Evolutionary conservation across 2,888 invertebrate genomes (phyloP), one percentile per base, ranked within the genome.

Genomic region (Myathropa florea): DNA sequence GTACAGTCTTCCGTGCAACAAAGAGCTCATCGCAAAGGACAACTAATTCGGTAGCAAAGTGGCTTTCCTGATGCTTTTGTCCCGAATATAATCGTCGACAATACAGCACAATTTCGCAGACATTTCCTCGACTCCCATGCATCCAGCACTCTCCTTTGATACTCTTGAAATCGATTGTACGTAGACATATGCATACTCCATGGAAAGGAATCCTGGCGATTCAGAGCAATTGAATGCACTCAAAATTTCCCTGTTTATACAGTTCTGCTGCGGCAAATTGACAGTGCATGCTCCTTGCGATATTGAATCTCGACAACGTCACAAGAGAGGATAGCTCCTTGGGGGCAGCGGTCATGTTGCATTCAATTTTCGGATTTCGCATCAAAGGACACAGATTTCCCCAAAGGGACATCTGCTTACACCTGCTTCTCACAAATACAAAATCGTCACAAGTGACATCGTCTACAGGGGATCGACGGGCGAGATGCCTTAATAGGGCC

Each of bases 341-440:
- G 18, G 46, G 39, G 46, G 46, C 4, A 18, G 18, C 46, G 18
- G 46, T 18, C 46, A 64, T 53, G 63, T 70, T 70, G 39, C 64
- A 65, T 82, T 77, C 77, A 61, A 36, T 77, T 77, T 30, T 4
- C 46, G 28, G 30, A 59, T 46, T 63, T 23, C 12, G 4, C 39
- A 6, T 64, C 59, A 36, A 71, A 61, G 36, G 23, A 65, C 46
- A 64, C 18, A 18, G 18, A n/a, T 46, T 46, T 46, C 18, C 46
- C 46, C 46, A 46, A 18, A 46, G 46, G 46, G 46, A 46, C 46
- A 46, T 18, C 46, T 46, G 46, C 46, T 46, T 18, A 18, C 18
- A 46, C 18, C 46, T 18, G 46, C 46, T 46, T 6, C 33, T 6
- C 33, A 6, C 9, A 33, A 33, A 6, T 18, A 46, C 46, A 18